These are phyloP conservation scores for Toxotes chatareus DNA, from an alignment of 2,113 vertebrate genomes.

Conservation along the genomic window DNA sequence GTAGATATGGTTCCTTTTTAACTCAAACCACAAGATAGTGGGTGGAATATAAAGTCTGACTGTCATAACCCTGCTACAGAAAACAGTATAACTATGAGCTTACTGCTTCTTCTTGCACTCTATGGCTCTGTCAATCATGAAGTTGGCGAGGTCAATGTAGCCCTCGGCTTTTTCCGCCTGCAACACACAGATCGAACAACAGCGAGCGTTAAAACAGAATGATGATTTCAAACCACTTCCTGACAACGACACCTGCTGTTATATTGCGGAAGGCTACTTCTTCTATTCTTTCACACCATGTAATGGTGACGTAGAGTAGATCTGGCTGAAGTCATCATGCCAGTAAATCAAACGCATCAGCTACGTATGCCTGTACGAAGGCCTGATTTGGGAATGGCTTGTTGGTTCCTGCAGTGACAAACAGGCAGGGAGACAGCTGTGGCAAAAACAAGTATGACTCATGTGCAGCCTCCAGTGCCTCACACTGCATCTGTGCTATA, in stretches of 20 bases:
- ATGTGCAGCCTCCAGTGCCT: not conserved
- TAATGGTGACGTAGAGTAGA: not conserved
- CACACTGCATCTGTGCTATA: not conserved
- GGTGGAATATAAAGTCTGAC: not conserved
- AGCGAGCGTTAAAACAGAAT: not conserved
- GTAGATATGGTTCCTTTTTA: not conserved
- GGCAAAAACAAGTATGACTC: conserved; percentile 49
- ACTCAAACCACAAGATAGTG: not conserved
- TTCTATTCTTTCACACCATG: conserved; percentile 22
- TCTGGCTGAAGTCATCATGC: not conserved
- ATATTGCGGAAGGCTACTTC: not conserved
- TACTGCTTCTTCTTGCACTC: conserved; percentile 99
- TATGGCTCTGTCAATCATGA: conserved; percentile 91
- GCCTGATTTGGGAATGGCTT: conserved; percentile 31
- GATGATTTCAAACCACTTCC: conserved; percentile 61
- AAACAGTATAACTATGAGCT: conserved; percentile 63
- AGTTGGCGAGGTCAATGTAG: conserved; percentile 94
- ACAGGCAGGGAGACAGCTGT: conserved; percentile 26
- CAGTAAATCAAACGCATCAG: conserved; percentile 27
- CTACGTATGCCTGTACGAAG: not conserved
- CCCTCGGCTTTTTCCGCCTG: conserved; percentile 98
- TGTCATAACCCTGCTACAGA: not conserved
- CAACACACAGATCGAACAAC: conserved; percentile 62
- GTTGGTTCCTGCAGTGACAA: conserved; percentile 3
- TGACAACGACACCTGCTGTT: not conserved